phyloP scores from a whole-genome alignment of 2,113 vertebrate genomes.

The Anoura caudifer region DNA sequence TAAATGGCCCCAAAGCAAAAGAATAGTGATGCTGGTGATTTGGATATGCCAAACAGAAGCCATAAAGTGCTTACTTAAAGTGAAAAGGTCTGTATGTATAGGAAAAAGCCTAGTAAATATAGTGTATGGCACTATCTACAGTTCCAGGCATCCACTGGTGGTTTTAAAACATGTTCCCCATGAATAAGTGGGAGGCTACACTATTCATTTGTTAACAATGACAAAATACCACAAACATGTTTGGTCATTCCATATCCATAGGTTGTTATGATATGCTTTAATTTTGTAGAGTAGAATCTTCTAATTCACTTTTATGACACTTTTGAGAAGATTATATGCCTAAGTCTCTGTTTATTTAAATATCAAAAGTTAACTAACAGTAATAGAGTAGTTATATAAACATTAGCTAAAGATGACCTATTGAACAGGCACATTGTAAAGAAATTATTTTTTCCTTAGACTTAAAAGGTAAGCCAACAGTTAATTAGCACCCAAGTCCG shows the following conservation, averaged over 20 bases:
- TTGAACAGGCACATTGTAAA: not conserved
- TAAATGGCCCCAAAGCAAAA: not conserved
- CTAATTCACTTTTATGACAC: not conserved
- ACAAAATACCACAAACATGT: not conserved
- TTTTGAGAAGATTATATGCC: not conserved
- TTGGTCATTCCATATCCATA: too few relatives aligned
- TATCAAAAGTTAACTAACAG: not conserved
- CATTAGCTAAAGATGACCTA: not conserved
- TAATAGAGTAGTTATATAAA: not conserved
- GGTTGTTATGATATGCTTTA: not conserved
- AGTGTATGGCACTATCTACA: not conserved
- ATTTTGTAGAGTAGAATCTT: not conserved
- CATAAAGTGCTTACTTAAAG: not conserved
- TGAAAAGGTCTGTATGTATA: not conserved
- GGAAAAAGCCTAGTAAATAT: not conserved
- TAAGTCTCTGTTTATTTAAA: not conserved
- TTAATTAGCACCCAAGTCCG: not conserved
- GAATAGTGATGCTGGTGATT: not conserved
- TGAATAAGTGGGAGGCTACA: not conserved
- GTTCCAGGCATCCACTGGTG: not conserved
- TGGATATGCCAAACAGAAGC: not conserved
- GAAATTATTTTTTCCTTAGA: not conserved
- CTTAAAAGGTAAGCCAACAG: not conserved
- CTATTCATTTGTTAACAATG: not conserved
- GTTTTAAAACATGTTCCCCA: not conserved